Percentiles rank a stretch among this genome's conserved stretches.
phyloP scores from a whole-genome alignment of 2,888 invertebrate genomes.

The Ophion ventricosus region DNA sequence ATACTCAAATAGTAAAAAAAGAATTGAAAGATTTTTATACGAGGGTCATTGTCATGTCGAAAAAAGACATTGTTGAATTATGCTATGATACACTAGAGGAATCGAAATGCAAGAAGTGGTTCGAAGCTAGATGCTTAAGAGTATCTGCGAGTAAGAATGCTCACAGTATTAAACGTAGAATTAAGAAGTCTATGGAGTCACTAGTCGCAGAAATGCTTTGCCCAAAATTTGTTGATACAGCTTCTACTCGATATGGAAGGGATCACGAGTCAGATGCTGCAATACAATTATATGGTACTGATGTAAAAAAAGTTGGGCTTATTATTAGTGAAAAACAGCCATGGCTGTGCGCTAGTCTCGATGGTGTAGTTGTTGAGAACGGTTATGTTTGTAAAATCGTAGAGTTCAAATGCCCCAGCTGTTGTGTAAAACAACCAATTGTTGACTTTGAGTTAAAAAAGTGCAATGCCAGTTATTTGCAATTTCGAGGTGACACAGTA shows the following conservation, averaged over 20 bases:
- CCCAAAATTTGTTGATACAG: conserved; percentile 55
- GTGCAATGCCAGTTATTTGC: not conserved
- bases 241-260: conserved; percentile 42
- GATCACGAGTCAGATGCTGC: conserved; percentile 28
- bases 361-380: conserved; percentile 58
- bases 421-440: conserved; percentile 45
- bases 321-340: conserved; percentile 56
- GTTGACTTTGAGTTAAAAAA: conserved; percentile 39
- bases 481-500: conserved; percentile 27
- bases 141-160: conserved; percentile 66
- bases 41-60: conserved; percentile 40
- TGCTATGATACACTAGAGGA: conserved; percentile 65
- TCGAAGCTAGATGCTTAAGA: conserved; percentile 63
- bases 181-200: conserved; percentile 52
- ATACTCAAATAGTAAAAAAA: conserved; percentile 34
- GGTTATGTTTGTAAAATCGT: conserved; percentile 41
- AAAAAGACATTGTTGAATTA: conserved; percentile 55
- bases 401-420: conserved; percentile 61
- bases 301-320: conserved; percentile 35
- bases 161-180: conserved; percentile 63
- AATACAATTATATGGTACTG: conserved; percentile 11
- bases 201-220: conserved; percentile 58
- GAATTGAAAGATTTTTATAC: conserved; percentile 57
- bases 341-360: conserved; percentile 65
- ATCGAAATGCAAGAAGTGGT: conserved; percentile 64